These are phyloP conservation scores for Caenorhabditis angaria DNA, from an alignment of 2,888 invertebrate species.

Conservation along the genomic window DNA sequence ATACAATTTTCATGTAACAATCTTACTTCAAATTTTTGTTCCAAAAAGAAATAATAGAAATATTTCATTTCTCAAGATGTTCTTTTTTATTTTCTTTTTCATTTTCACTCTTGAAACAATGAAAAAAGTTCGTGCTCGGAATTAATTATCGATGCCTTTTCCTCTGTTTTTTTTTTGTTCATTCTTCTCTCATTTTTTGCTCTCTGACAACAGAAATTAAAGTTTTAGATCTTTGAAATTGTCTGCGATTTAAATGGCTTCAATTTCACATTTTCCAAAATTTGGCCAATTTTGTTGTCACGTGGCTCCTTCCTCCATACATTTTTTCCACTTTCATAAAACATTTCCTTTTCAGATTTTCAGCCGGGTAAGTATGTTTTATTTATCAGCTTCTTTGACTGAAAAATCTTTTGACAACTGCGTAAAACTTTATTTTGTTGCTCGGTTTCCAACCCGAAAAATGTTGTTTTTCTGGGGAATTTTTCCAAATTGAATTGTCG, in stretches of 20 bases:
- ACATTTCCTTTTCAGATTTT: neutral
- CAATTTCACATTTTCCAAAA: neutral
- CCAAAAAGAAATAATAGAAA: neutral
- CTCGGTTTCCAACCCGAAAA: too few species aligned
- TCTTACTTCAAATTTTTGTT: too few species aligned
- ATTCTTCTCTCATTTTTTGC: neutral
- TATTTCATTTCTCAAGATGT: neutral
- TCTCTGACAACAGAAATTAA: too few species aligned
- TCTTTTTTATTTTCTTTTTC: neutral
- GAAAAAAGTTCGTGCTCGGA: constrained; percentile 1
- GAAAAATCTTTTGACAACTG: too few species aligned
- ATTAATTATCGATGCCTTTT: neutral
- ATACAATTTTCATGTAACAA: too few species aligned
- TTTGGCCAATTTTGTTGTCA: neutral
- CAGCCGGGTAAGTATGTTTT: neutral
- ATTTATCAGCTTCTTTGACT: too few species aligned
- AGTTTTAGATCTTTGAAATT: neutral
- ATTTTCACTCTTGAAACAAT: neutral
- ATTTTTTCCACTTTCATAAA: too few species aligned
- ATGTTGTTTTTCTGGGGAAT: neutral
- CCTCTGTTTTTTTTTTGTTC: neutral
- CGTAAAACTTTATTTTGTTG: too few species aligned
- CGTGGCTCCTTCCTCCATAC: neutral
- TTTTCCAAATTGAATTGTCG: neutral
- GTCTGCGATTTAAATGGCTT: neutral